These are phyloP conservation scores for Harpalus rufipes DNA, from an alignment of 2,888 invertebrate genomes.

Conservation along the genomic window DNA sequence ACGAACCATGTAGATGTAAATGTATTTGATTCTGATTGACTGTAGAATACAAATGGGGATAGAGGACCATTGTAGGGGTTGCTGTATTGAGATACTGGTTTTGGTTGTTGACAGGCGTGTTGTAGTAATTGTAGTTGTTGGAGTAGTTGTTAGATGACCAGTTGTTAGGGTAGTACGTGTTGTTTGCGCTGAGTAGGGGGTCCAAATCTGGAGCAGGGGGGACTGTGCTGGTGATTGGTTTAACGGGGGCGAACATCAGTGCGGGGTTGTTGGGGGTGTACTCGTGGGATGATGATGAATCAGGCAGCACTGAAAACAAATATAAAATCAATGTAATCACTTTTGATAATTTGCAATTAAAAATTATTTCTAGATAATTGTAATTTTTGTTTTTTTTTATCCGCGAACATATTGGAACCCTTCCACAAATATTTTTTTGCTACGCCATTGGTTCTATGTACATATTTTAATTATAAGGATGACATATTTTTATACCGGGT, in stretches of 20 bases:
- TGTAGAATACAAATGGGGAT: conserved; percentile 89
- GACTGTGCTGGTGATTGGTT: conserved; percentile 68
- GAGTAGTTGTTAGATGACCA: conserved; percentile 77
- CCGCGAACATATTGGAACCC: no score
- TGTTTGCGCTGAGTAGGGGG: conserved; percentile 74
- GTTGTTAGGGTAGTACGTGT: conserved; percentile 81
- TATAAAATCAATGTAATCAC: neutral
- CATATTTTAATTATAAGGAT: no score
- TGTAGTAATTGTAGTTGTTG: conserved; percentile 87
- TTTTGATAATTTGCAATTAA: no score
- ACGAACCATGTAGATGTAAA: conserved; percentile 85
- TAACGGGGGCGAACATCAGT: conserved; percentile 74
- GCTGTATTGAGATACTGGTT: conserved; percentile 82
- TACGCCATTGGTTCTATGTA: no score
- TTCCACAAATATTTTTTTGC: no score
- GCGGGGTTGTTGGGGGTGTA: conserved; percentile 73
- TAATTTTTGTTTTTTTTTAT: no score
- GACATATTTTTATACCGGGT: no score
- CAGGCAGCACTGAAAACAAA: conserved; percentile 74
- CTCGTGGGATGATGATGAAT: conserved; percentile 72
- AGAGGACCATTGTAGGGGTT: conserved; percentile 85
- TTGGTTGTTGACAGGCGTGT: conserved; percentile 81
- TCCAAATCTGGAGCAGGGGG: conserved; percentile 72
- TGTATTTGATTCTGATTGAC: conserved; percentile 94
- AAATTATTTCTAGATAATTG: no score